Percentiles rank a stretch among this genome's conserved stretches.
phyloP scores from a whole-genome alignment of 2,888 invertebrate genomes.

The Cepaea hortensis region DNA sequence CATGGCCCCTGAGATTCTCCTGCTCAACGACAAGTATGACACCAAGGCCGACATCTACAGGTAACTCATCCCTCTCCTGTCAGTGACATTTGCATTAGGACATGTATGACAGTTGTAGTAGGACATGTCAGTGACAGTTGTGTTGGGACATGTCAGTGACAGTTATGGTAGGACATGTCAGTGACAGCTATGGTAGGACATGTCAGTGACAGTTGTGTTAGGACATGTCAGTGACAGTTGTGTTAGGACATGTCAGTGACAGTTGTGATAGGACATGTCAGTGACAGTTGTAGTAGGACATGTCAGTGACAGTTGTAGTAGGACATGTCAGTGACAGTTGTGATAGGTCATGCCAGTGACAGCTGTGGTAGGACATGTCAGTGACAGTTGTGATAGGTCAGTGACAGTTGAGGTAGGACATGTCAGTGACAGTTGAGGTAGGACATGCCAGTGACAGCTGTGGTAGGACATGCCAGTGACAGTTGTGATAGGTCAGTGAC shows the following conservation, averaged over 20 bases:
- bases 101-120: background rate
- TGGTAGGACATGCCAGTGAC: background rate
- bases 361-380: background rate
- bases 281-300: too few relatives aligned
- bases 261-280: too few relatives aligned
- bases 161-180: background rate
- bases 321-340: background rate
- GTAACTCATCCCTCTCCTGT: slow-evolving; percentile 8
- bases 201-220: background rate
- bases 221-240: background rate
- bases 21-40: slow-evolving; percentile 60
- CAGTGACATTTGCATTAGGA: background rate
- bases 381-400: background rate
- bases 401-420: background rate
- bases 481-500: too few relatives aligned
- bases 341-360: background rate
- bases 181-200: background rate
- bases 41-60: slow-evolving; percentile 65
- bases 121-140: background rate
- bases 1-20: slow-evolving; percentile 71
- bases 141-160: background rate
- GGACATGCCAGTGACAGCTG: background rate
- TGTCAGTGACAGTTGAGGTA: background rate
- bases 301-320: too few relatives aligned
- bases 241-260: background rate